Evolutionary conservation across 2,888 invertebrate species (phyloP).

Genomic region (Parthenolecanium corni): DNA sequence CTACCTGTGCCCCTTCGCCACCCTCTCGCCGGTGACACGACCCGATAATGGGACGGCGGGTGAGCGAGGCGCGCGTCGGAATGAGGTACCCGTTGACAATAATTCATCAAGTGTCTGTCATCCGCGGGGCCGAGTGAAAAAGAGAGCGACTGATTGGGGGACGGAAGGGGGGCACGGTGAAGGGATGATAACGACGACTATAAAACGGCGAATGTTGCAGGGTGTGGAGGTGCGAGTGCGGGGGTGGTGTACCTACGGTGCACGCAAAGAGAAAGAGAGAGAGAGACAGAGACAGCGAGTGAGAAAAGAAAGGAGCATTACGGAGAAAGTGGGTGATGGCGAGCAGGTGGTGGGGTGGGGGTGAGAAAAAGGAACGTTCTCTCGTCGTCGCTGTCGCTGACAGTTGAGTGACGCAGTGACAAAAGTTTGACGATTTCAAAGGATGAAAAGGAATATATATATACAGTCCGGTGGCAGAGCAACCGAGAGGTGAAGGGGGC

Average conservation of each 20-base stretch:
- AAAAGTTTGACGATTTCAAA: slow-evolving; percentile 30
- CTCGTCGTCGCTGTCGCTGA: slow-evolving; percentile 24
- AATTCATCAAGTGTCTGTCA: slow-evolving; percentile 30
- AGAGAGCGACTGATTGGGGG: background rate
- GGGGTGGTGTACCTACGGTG: background rate
- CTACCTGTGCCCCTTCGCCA: background rate
- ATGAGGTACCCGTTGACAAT: slow-evolving; percentile 27
- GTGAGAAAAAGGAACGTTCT: slow-evolving; percentile 13
- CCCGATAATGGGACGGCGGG: background rate
- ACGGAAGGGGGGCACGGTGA: background rate
- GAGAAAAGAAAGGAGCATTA: background rate
- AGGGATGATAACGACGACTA: background rate
- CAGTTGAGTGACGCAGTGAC: slow-evolving; percentile 30
- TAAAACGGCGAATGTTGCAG: background rate
- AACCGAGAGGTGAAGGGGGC: no score
- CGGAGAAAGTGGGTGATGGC: background rate
- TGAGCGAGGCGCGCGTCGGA: background rate
- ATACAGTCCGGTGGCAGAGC: no score
- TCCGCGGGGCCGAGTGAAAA: background rate
- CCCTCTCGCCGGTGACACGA: background rate
- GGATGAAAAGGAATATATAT: slow-evolving; percentile 20
- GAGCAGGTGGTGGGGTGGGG: background rate
- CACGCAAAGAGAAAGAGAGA: background rate
- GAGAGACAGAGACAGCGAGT: background rate
- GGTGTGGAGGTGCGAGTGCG: background rate